These are phyloP conservation scores for Euwallacea similis DNA, from an alignment of 1,140 invertebrate genomes.

Conservation along the genomic window DNA sequence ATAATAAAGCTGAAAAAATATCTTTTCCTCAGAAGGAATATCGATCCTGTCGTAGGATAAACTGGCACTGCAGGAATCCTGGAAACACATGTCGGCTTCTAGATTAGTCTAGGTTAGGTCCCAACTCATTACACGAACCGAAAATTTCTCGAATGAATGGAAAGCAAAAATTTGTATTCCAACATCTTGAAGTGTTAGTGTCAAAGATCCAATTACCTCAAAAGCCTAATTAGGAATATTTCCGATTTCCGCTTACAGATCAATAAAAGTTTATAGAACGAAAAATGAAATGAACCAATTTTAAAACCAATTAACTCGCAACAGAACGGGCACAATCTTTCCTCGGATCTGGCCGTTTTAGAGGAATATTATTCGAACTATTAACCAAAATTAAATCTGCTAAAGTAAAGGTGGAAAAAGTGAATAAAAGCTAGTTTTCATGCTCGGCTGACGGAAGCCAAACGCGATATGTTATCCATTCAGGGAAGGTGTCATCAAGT, in stretches of 20 bases:
- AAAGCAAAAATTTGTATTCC: no score
- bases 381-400: constrained; percentile 8
- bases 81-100: no score
- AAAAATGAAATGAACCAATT: constrained; percentile 1
- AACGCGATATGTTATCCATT: constrained; percentile 39
- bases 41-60: no score
- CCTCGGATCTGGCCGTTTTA: neutral
- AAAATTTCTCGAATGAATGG: no score
- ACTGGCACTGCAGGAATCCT: no score
- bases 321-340: neutral
- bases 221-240: neutral
- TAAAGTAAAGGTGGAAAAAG: constrained; percentile 2
- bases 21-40: no score
- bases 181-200: neutral
- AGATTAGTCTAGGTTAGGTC: no score
- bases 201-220: neutral
- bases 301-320: constrained; percentile 2
- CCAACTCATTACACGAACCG: no score
- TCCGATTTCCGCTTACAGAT: neutral
- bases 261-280: neutral
- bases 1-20: no score
- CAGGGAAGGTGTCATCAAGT: constrained; percentile 41
- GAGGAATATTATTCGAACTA: neutral
- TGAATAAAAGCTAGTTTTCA: constrained; percentile 18
- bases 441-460: constrained; percentile 27